Base-by-base conservation (phyloP, 2,888 invertebrate genomes). In the Crematogaster levior region DNA sequence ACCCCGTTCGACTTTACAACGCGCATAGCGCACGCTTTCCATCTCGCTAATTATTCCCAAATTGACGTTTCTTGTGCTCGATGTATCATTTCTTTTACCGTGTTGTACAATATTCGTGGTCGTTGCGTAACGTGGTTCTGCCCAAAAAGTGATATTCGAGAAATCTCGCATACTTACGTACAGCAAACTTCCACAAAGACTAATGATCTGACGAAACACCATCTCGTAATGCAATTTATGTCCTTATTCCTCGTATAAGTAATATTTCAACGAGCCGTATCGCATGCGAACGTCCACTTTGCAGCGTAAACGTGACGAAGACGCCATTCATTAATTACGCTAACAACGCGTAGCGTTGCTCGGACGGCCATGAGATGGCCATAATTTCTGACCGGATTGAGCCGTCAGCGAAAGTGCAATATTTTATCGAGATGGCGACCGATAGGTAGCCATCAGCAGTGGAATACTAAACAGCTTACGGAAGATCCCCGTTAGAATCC, bases 381-480 rank as follows among this genome's bases (percentile, higher is more conserved):
- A 86, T 91, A 91, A 91, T 92, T 93, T 91, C 90, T 88, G 86
- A 85, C 40, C 82, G 88, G 89, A 93, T 93, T 92, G 91, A 93
- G 93, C 88, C 92, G 91, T 93, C 92, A 91, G 88, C 89, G 90
- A 89, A 88, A 92, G 91, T 90, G 91, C 90, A 91, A 93, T 93
- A 92, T 91, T 93, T 93, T 90, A 92, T 90, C 85, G 86, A 91
- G 93, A 92, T 92, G 91, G 89, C 90, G 89, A 92, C 84, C 90
- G 93, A 93, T 93, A 92, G 91, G 86, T 89, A 86, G 84, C 90
- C 91, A 90, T 92, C 90, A 89, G 86, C 86, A 87, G 85, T 90
- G 89, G 92, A 93, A 92, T 93, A 92, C 91, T 91, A 91, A 93
- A 89, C 89, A 91, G 89, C 88, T 91, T 88, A 88, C 75, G 81